Evolutionary conservation across 2,888 invertebrate genomes (phyloP), one percentile per base, ranked within the genome.

Genomic region (Hemicrepidius hirtus): DNA sequence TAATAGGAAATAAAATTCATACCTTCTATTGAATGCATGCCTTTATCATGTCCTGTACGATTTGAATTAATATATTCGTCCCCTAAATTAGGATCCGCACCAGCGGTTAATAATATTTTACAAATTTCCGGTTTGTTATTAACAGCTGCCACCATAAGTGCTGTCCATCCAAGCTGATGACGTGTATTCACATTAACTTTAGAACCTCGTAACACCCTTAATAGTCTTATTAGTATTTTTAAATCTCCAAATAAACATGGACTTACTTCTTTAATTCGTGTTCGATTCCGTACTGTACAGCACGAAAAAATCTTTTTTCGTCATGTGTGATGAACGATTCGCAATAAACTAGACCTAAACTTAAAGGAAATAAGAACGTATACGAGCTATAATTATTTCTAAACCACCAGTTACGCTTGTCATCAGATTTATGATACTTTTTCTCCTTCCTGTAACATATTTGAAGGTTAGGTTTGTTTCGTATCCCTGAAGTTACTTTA

Each of bases 81-180:
- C 49, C 89, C 91, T 35, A 91, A 81, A 86, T 96, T 93, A 0
- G 93, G 91, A 83, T 95, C 92, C 24, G 95, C 96, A n/a, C 96
- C 96, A 65, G 90, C 88, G n/a, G 90, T 87, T 66, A 94, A 84
- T 72, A 95, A 86, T 76, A 90, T 87, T 79, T 88, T 87, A 21
- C 93, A 89, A 69, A 89, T 89, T 16, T 89, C 89, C 13, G 87
- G 80, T 82, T 91, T 91, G 75, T 92, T 92, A 87, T 95, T 95
- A 40, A 96, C 93, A 9, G 94, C 93, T 37, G 97, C 97, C 59
- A 92, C 91, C 87, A 96, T 95, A 35, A 97, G 88, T 24, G 95
- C 91, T 12, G 95, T 95, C 97, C 97, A 97, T 60, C 97, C 97
- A 55, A 96, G 87, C 24, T 88, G 80, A 87, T 97, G 96, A 12